Evolutionary conservation across 2,888 invertebrate species (phyloP).

Genomic region (Merodon equestris): DNA sequence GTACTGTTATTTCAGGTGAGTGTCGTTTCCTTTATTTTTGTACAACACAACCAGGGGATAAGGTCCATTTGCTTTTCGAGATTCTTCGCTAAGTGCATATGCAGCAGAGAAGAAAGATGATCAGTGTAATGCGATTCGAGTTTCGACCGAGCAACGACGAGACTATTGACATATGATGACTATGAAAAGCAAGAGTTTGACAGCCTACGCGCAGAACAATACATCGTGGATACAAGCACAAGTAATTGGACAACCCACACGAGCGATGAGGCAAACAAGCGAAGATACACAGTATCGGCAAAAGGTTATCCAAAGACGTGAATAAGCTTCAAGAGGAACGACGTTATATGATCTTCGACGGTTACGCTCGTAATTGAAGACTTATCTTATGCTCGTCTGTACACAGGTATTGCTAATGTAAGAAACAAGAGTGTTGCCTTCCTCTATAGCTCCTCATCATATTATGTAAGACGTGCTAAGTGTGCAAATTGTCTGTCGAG

Average conservation of each 20-base stretch:
- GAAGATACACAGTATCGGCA: conserved; percentile 12
- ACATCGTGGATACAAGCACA: conserved; percentile 3
- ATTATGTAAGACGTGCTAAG: conserved; percentile 17
- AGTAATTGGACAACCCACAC: conserved; percentile 58
- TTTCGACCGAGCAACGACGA: not conserved
- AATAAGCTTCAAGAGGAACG: not conserved
- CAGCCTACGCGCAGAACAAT: conserved; percentile 46
- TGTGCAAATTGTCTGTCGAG: too few relatives aligned
- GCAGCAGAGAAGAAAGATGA: not conserved
- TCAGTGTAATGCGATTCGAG: not conserved
- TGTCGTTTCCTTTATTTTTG: conserved; percentile 7
- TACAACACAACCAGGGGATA: not conserved
- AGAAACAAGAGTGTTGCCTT: not conserved
- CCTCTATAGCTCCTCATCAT: not conserved
- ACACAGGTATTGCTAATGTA: conserved; percentile 23
- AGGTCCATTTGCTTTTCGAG: not conserved
- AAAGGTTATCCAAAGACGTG: conserved; percentile 33
- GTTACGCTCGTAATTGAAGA: conserved; percentile 8
- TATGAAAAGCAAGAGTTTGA: conserved; percentile 40
- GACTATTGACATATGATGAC: conserved; percentile 51
- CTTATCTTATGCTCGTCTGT: conserved; percentile 1
- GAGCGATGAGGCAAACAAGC: conserved; percentile 6
- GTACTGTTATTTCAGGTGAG: conserved; percentile 53
- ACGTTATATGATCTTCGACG: not conserved
- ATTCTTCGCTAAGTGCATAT: not conserved